A percentile compares a stretch with the other conserved stretches of the same genome.
Conservation (phyloP, 2,888 invertebrate genomes). For the Andricus quercusramuli region DNA sequence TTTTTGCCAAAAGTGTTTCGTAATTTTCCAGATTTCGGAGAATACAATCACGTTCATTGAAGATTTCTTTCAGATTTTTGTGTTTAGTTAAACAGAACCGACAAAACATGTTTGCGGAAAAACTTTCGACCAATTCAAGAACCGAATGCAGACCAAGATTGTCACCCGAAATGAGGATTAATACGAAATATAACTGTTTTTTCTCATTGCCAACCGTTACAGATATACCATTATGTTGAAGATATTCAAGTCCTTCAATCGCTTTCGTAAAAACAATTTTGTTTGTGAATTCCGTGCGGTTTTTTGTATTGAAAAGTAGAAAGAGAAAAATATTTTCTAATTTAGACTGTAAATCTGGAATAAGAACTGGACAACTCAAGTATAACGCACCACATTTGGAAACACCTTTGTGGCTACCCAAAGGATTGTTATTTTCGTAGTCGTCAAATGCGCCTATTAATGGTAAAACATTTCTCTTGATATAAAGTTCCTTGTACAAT, state of each 20-base stretch:
- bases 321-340: no score
- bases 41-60: no score
- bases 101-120: slow-evolving; percentile 45
- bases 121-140: slow-evolving; percentile 50
- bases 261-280: background rate
- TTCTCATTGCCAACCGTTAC: slow-evolving; percentile 42
- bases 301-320: no score
- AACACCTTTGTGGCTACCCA: no score
- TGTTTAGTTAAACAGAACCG: no score
- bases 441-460: no score
- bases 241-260: slow-evolving; percentile 52
- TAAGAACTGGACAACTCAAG: background rate
- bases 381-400: no score
- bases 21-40: no score
- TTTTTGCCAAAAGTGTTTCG: no score
- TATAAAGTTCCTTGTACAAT: slow-evolving; percentile 34
- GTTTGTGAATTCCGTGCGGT: no score
- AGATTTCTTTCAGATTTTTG: no score
- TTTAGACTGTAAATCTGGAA: no score
- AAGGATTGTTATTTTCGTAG: background rate
- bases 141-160: slow-evolving; percentile 48
- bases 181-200: slow-evolving; percentile 49
- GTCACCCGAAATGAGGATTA: slow-evolving; percentile 52
- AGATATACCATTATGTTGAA: slow-evolving; percentile 47
- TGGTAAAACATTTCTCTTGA: background rate